Evolutionary conservation across 2,113 vertebrate genomes (phyloP), one percentile per base, ranked within the genome.

Genomic region (Cottus gobio): DNA sequence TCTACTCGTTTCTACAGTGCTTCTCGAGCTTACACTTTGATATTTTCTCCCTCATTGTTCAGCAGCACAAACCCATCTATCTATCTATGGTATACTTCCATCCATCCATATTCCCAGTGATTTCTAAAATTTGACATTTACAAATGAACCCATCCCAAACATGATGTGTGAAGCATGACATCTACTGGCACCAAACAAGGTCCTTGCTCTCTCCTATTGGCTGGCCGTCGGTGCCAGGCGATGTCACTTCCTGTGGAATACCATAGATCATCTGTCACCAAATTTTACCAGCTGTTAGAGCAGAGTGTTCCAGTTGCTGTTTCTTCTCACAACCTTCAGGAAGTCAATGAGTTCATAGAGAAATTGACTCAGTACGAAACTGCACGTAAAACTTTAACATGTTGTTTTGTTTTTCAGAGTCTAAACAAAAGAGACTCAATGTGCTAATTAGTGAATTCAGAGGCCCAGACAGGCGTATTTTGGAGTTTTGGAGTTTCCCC

Each of bases 191-290:
- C 48, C 42, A 61, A 36, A 50, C 30, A 36, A 34, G 37, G 46
- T 22, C 3, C 26, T 37, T 11, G 18, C 46, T 20, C 46, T 52
- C 67, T 50, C 68, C 69, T 15, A 36, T 77, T 67, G 78, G 80
- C 74, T 34, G 37, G n/a, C 50, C 28, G 67, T 79, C 71, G 63
- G 44, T 73, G 71, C 78, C 78, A 72, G 68, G 46, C 86, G 83
- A 90, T 71, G 24, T 90, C 79, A 86, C 75, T 88, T 83, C 70
- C 83, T 62, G 30, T 20, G 69, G 61, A 77, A 86, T 75, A 75
- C 86, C 77, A 65, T 2, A 64, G 63, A 69, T 86, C 86, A 62
- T 84, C 72, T 85, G 84, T 84, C 81, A 80, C 75, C 74, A 84
- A 39, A 76, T 71, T 74, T 65, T 69, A 75, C 68, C 79, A 80